These are phyloP conservation scores for Epirrhoe alternata DNA, from an alignment of 2,888 invertebrate genomes.

Conservation along the genomic window DNA sequence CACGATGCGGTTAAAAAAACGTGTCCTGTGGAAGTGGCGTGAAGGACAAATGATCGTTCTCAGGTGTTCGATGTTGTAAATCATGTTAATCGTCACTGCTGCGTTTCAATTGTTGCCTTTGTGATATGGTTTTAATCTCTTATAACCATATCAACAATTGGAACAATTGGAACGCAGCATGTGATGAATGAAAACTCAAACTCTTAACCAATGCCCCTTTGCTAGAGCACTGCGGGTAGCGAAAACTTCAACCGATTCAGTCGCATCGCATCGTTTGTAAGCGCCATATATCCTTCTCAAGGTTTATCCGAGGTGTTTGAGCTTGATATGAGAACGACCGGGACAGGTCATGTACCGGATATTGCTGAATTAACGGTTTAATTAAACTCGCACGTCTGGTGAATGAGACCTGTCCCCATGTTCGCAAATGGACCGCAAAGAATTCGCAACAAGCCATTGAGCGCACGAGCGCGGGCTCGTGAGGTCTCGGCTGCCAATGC, in stretches of 20 bases:
- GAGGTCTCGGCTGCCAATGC: too few relatives aligned
- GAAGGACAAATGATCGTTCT: neutral
- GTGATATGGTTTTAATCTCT: too few relatives aligned
- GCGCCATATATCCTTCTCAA: constrained; percentile 14
- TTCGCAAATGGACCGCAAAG: neutral
- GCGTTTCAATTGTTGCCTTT: too few relatives aligned
- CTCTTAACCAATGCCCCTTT: too few relatives aligned
- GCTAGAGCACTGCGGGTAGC: neutral
- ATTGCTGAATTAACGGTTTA: constrained; percentile 38
- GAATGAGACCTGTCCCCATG: constrained; percentile 11
- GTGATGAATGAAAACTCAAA: too few relatives aligned
- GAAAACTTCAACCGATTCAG: neutral
- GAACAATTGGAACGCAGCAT: too few relatives aligned
- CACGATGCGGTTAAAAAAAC: constrained; percentile 5
- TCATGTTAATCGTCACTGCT: too few relatives aligned
- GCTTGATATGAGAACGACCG: constrained; percentile 36
- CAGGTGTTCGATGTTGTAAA: too few relatives aligned
- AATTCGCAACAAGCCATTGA: neutral
- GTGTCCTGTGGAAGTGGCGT: neutral
- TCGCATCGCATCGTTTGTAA: constrained; percentile 7
- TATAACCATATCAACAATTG: too few relatives aligned
- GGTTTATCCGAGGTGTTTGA: constrained; percentile 31
- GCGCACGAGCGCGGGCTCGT: neutral
- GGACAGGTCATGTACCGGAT: constrained; percentile 36
- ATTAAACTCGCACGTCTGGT: constrained; percentile 33